Evolutionary conservation across 2,797 vertebrate genomes (phyloP).

Genomic region (Loris lydekkerianus): DNA sequence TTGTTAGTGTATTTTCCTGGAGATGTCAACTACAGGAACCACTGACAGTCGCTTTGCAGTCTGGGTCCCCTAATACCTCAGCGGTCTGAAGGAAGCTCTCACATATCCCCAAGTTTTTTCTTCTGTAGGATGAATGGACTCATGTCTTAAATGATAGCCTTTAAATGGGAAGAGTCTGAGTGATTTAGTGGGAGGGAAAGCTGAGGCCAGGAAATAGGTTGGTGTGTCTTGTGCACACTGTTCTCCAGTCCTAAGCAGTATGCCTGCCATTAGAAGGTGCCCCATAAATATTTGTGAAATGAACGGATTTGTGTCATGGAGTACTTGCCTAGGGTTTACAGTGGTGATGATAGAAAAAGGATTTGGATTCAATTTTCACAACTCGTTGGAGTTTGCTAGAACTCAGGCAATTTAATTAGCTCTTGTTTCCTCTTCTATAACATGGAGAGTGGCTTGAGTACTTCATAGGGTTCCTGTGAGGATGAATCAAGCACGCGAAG

Average conservation of each 20-base stretch:
- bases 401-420: not conserved
- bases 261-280: not conserved
- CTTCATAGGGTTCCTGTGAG: not conserved
- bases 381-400: not conserved
- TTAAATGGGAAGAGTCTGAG: not conserved
- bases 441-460: not conserved
- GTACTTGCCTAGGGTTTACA: not conserved
- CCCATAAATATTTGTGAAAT: not conserved
- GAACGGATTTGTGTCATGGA: not conserved
- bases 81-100: not conserved
- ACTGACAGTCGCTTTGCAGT: not conserved
- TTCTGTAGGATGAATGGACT: not conserved
- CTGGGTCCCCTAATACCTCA: not conserved
- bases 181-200: constrained; percentile 9
- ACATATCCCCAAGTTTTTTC: not conserved
- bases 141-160: not conserved
- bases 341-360: not conserved
- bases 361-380: constrained; percentile 17
- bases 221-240: not conserved
- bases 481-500: not conserved
- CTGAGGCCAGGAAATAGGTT: not conserved
- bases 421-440: constrained; percentile 6
- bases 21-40: not conserved
- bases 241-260: not conserved
- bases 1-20: not conserved